Percentiles rank a stretch among this genome's conserved stretches.
These are phyloP conservation scores for Pollenia labialis DNA, from an alignment of 2,888 invertebrate genomes.

Conservation along the genomic window DNA sequence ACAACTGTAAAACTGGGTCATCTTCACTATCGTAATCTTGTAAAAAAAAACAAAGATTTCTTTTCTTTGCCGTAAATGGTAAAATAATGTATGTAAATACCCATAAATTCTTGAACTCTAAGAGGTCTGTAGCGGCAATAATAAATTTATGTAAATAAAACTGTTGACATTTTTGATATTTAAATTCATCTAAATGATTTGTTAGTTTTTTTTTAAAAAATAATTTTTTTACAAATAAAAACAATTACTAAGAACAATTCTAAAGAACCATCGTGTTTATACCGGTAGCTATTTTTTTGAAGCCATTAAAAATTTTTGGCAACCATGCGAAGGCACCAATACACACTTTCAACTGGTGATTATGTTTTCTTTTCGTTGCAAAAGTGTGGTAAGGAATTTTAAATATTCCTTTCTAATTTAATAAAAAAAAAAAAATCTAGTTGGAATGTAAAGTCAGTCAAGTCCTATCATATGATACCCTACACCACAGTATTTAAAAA, in stretches of 20 bases:
- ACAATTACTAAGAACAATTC: not conserved
- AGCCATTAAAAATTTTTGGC: conserved; percentile 36
- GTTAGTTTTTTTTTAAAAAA: not conserved
- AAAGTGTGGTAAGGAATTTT: conserved; percentile 54
- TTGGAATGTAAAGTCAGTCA: too few relatives aligned
- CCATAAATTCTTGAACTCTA: conserved; percentile 37
- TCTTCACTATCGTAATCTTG: conserved; percentile 3
- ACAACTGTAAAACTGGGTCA: conserved; percentile 53
- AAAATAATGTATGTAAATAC: conserved; percentile 7
- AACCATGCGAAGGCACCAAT: not conserved
- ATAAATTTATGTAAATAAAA: conserved; percentile 41
- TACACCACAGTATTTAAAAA: too few relatives aligned
- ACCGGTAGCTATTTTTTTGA: conserved; percentile 21
- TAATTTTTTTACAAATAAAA: not conserved
- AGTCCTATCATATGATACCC: too few relatives aligned
- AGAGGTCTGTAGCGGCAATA: conserved; percentile 37
- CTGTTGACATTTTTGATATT: conserved; percentile 28
- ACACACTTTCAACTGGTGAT: conserved; percentile 14
- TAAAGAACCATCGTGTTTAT: not conserved
- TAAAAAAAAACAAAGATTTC: conserved; percentile 30
- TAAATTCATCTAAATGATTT: conserved; percentile 18
- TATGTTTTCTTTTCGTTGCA: conserved; percentile 18
- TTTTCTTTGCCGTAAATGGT: not conserved
- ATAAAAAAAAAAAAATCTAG: not conserved
- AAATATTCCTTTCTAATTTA: conserved; percentile 53